These are phyloP conservation scores for Patella ulyssiponensis DNA, from an alignment of 2,888 invertebrate species.

Conservation along the genomic window DNA sequence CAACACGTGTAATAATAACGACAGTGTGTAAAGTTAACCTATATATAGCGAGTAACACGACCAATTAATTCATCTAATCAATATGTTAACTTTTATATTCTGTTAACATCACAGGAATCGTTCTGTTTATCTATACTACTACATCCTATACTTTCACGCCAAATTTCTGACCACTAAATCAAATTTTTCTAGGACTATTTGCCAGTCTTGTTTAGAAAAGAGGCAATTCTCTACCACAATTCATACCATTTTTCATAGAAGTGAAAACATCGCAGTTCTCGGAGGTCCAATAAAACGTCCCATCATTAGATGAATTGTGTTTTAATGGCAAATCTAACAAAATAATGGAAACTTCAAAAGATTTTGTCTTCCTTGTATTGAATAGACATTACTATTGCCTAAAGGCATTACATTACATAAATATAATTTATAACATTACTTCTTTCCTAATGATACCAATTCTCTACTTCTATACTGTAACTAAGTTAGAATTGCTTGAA, in stretches of 20 bases:
- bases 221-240: not conserved
- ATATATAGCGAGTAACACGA: too few species aligned
- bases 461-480: too few species aligned
- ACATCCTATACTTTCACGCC: not conserved
- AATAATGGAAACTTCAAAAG: not conserved
- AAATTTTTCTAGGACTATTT: conserved; percentile 1
- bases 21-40: too few species aligned
- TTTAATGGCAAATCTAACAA: conserved; percentile 4
- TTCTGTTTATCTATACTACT: conserved; percentile 1
- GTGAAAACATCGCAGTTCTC: not conserved
- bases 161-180: not conserved
- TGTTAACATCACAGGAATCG: too few species aligned
- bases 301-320: conserved; percentile 7
- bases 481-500: too few species aligned
- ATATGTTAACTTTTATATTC: too few species aligned
- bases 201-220: not conserved
- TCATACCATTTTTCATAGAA: not conserved
- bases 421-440: conserved; percentile 2
- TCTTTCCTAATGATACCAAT: not conserved
- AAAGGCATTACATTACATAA: not conserved
- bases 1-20: too few species aligned
- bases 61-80: too few species aligned
- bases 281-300: not conserved
- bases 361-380: not conserved
- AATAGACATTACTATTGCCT: not conserved